Base-by-base conservation (phyloP, 2,888 invertebrate genomes). In the Trichopria drosophilae region DNA sequence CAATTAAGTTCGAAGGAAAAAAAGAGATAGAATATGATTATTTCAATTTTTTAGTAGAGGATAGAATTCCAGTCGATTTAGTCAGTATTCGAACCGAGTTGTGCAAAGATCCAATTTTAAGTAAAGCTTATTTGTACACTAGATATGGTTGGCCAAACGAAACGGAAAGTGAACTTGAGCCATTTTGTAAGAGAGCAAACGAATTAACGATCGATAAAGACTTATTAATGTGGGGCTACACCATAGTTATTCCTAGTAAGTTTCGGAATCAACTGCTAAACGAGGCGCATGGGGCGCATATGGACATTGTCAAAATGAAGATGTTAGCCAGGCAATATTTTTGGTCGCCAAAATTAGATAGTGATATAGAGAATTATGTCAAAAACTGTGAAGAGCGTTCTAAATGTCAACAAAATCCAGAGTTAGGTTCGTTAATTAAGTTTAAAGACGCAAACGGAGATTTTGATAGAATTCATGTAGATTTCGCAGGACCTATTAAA, bases 241-340 rank as follows among this genome's bases (percentile, higher is more conserved):
- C 63, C 43, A 51, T 63, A 13, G 29, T 66, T 3, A 58, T 66
- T 44, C 65, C 65, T 6, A 15, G 51, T 16, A 53, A 48, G 23
- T 53, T 58, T 3, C 54, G 57, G 15, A 10, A 15, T 4, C 24
- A 49, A 12, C 37, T 66, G 6, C 39, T 65, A 3, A n/a, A 57
- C 12, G 61, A 65, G 48, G 55, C 65, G 13, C 62, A 66, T 41
- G 37, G 45, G 2, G 62, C 63, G 2, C 61, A 63, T 48, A 34
- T 59, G 20, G 64, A 64, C 2, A 58, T 65, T n/a, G 57, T 58
- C 3, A 62, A 60, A 29, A 67, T 64, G 58, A 65, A 67, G 40
- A 32, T 51, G 6, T 23, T 65, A 6, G 63, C 66, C 9, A 46
- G 64, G 20, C 54, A 56, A 4, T 62, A 62, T 36, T 57, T 62